Evolutionary conservation across 2,888 invertebrate genomes (phyloP).

Genomic region (Nomada ruficornis): DNA sequence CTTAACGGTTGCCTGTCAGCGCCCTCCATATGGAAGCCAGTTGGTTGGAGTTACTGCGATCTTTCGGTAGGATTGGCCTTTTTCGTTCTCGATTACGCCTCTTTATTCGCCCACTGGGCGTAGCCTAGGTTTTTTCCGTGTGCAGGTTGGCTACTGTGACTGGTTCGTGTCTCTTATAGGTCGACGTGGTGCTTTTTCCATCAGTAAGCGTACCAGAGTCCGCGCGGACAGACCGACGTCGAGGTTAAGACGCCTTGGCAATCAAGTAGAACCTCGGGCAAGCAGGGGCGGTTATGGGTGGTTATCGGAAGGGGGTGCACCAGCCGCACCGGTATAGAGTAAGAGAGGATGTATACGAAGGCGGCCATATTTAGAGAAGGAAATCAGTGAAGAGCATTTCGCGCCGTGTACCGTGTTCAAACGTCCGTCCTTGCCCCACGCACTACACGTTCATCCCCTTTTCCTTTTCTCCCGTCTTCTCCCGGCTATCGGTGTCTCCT

Average conservation of each 20-base stretch:
- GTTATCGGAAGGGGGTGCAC: slow-evolving; percentile 76
- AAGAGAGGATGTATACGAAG: slow-evolving; percentile 69
- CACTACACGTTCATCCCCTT: slow-evolving; percentile 19
- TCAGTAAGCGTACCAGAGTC: slow-evolving; percentile 56
- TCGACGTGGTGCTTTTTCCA: slow-evolving; percentile 33
- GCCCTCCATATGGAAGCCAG: slow-evolving; percentile 19
- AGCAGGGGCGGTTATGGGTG: slow-evolving; percentile 83
- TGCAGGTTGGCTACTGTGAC: slow-evolving; percentile 69
- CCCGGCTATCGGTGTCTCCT: slow-evolving; percentile 58
- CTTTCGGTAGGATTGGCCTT: slow-evolving; percentile 77
- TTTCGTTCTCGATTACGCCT: slow-evolving; percentile 77
- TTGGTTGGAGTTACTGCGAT: slow-evolving; percentile 59
- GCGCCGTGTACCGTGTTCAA: slow-evolving; percentile 68
- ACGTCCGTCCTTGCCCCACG: slow-evolving; percentile 55
- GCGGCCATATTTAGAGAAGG: slow-evolving; percentile 84
- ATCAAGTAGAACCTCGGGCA: slow-evolving; percentile 84
- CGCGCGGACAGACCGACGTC: slow-evolving; percentile 76
- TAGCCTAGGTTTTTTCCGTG: slow-evolving; percentile 74
- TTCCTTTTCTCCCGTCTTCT: slow-evolving; percentile 22
- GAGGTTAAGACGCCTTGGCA: slow-evolving; percentile 84
- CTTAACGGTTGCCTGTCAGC: slow-evolving; percentile 72
- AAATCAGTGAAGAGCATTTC: slow-evolving; percentile 83
- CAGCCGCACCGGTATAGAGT: slow-evolving; percentile 58
- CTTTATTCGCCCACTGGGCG: slow-evolving; percentile 78
- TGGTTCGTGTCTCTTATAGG: slow-evolving; percentile 72